A percentile compares a stretch with the other conserved stretches of the same genome.
phyloP scores from a whole-genome alignment of 2,888 invertebrate genomes.

The Muschampia plurimacula region DNA sequence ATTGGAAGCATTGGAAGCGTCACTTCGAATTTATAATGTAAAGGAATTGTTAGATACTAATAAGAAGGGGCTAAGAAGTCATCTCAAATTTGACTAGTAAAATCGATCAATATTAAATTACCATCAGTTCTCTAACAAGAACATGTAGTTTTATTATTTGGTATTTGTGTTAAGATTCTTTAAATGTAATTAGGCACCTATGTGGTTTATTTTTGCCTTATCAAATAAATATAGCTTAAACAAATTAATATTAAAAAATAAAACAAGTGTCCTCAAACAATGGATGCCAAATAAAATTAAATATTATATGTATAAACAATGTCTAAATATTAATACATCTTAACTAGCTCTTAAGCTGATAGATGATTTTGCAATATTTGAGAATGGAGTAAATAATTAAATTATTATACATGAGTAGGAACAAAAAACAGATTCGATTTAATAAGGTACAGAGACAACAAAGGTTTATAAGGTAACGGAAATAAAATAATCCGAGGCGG shows the following conservation, averaged over 20 bases:
- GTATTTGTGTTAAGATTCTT: background rate
- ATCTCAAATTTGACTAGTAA: constrained; percentile 6
- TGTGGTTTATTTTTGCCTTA: background rate
- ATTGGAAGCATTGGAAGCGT: constrained; percentile 60
- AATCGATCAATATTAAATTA: background rate
- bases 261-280: background rate
- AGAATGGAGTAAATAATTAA: constrained; percentile 30
- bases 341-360: background rate
- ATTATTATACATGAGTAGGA: constrained; percentile 36
- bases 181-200: background rate
- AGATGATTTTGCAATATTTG: constrained; percentile 39
- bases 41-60: constrained; percentile 49
- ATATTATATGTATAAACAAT: background rate
- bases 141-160: background rate
- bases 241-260: background rate
- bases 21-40: constrained; percentile 61
- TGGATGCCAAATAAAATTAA: background rate
- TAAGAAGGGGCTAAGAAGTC: background rate
- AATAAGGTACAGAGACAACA: constrained; percentile 69
- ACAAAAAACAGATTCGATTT: constrained; percentile 50
- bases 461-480: constrained; percentile 74
- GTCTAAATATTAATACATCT: background rate
- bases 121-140: background rate
- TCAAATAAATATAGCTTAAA: too few relatives aligned
- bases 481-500: constrained; percentile 81